Evolutionary conservation across 2,888 invertebrate species (phyloP), one percentile per base, ranked within the genome.

Genomic region (Sesamia inferens): DNA sequence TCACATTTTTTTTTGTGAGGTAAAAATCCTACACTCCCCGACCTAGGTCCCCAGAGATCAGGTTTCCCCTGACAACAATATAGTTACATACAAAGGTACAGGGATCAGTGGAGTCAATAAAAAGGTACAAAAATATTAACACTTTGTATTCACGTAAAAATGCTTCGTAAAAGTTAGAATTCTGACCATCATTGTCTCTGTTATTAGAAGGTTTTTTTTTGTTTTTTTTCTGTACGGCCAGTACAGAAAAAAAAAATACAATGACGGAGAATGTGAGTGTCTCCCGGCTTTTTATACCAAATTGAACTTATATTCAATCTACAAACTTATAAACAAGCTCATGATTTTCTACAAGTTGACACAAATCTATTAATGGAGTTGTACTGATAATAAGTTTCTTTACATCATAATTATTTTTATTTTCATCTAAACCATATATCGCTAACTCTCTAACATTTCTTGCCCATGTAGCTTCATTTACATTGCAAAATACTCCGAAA

Each of bases 361-460:
- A 95, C 48, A 96, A 88, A 82, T 94, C 84, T 57, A 94, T 88
- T 7, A 74, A 59, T 3, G 51, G 16, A 19, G 73, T 78, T 0
- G 74, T 74, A 16, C 51, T 71, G 5, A n/a, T 71, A 7, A 94
- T 76, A 58, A 88, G 74, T 82, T 85, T 92, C 68, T 90, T 85
- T 64, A 93, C 81, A 81, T 96, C 96, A 66, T 90, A 97, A 84
- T 96, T 96, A 76, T 96, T 96, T 13, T 91, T 66, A 61, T 89
- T 86, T 10, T 90, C 87, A 48, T 91, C 87, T 8, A 96, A 88
- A 8, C 96, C 96, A 70, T 93, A 96, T 8, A 96, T 86, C 31
- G 85, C 90, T 10, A 96, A 81, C 74, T 92, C 88, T 57, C 77
- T 82, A 2, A 96, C 84, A 3, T 62, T 76, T 19, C 86, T 87